Base-by-base conservation (phyloP, 2,888 invertebrate species). In the Drosophila limbata region DNA sequence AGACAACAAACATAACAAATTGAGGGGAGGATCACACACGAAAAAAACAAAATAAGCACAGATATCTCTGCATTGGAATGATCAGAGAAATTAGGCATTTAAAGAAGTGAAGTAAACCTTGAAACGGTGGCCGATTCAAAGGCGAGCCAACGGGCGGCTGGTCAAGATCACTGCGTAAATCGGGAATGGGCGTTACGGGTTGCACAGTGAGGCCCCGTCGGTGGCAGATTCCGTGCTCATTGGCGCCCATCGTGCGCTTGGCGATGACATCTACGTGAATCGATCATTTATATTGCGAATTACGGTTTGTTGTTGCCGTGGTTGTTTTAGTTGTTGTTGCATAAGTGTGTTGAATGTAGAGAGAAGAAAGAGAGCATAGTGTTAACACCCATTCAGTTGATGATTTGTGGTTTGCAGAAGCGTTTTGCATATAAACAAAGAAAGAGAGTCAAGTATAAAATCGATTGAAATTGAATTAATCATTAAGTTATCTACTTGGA, bases 191-290 rank as follows among this genome's bases (percentile, higher is more conserved):
- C 93, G 94, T 94, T 93, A 96, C 95, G 93, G 95, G 94, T 93
- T 96, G 95, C 94, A 96, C 95, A 93, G 97, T 96, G 94, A 97
- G 95, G 93, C 96, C 95, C 91, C 96, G 95, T 94, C 95, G 95
- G 94, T 96, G 96, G 92, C 95, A 95, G 94, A 97, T 97, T 93
- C 97, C 97, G 93, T 96, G 96, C 94, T 94, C 95, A 95, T 97
- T 97, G 94, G 96, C 94, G 88, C 91, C 91, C 82, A 89, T 77
- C 67, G 80, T 88, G 69, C 91, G 91, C 85, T 89, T 88, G 65
- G 86, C 82, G 88, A 89, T 88, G 88, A 90, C 87, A 74, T 92
- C 91, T 92, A 80, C 44, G 76, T 73, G 62, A 61, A 50, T 66
- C 44, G 44, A 60, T 71, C 67, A 66, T 56, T 52, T 57, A 37